Evolutionary conservation across 2,797 vertebrate genomes (phyloP).

Genomic region (Sebastes diaconus): DNA sequence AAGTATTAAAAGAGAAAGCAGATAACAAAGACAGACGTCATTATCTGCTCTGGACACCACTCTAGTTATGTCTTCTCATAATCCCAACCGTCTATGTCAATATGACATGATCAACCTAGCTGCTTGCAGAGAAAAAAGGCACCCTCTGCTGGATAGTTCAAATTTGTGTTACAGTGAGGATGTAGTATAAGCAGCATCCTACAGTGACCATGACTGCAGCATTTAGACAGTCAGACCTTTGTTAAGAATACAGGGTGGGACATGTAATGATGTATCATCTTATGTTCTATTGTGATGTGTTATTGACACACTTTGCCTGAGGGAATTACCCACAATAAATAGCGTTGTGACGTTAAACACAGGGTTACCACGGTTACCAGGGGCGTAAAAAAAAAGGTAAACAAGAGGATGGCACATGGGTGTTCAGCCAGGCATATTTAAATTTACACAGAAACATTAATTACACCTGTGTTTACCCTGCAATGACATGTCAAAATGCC

Average conservation of each 20-base stretch:
- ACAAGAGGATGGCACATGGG: no score
- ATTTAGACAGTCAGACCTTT: neutral
- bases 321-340: no score
- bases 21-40: neutral
- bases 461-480: neutral
- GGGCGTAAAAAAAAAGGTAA: no score
- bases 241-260: neutral
- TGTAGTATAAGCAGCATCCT: neutral
- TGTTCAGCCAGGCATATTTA: no score
- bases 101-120: neutral
- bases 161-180: neutral
- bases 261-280: neutral
- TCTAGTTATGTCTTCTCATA: neutral
- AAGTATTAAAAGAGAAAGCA: neutral
- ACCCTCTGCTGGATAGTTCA: conserved; percentile 66
- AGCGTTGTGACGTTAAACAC: no score
- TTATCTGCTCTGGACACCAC: neutral
- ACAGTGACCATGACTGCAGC: neutral
- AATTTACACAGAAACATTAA: neutral
- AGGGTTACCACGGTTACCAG: no score
- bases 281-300: neutral
- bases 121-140: conserved; percentile 6
- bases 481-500: neutral
- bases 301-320: neutral
- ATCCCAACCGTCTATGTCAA: neutral